Conservation (phyloP, 2,113 vertebrate species). For the Edolisoma coerulescens region DNA sequence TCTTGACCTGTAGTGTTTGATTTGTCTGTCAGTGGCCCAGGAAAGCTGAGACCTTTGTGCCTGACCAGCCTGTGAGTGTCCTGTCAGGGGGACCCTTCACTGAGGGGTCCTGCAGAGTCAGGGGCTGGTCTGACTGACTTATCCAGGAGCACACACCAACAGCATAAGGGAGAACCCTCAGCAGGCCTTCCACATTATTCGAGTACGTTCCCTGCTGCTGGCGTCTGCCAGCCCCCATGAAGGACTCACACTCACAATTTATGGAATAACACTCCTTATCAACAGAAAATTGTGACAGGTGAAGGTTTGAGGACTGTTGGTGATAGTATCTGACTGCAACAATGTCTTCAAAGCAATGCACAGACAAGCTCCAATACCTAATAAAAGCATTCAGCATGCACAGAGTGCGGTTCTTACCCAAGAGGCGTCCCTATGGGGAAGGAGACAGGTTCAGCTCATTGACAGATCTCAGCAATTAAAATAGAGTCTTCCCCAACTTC, state of each 20-base stretch:
- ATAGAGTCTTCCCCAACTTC: neutral
- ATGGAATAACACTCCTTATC: neutral
- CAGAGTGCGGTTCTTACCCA: neutral
- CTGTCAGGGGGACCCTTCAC: neutral
- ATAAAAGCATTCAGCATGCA: neutral
- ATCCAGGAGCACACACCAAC: neutral
- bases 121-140: neutral
- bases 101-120: neutral
- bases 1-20: neutral
- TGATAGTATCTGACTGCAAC: neutral
- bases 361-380: neutral
- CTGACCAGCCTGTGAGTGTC: neutral
- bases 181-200: too few relatives aligned
- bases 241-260: neutral
- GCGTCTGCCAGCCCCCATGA: rapidly evolving
- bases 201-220: neutral
- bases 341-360: neutral
- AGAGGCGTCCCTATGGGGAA: neutral
- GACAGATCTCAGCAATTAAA: neutral
- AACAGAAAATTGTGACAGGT: neutral
- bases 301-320: neutral
- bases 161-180: neutral
- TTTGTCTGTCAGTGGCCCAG: neutral
- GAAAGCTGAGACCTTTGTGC: neutral
- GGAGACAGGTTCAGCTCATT: neutral